Base-by-base conservation (phyloP, 2,888 invertebrate genomes). In the Orchesella flavescens region DNA sequence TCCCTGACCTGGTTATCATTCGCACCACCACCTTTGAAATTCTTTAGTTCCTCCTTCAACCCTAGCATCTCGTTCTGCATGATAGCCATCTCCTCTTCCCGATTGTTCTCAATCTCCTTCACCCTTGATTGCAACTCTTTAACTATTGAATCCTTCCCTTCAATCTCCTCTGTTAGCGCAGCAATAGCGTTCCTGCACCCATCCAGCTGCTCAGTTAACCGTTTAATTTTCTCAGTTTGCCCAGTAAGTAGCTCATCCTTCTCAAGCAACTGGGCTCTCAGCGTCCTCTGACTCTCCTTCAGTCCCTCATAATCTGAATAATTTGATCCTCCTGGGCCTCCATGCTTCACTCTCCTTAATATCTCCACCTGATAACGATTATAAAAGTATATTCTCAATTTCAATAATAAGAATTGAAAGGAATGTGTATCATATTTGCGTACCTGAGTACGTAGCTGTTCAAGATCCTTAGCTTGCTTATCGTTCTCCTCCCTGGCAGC, bases 291-390 rank as follows among this genome's bases (percentile, higher is more conserved):
- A 15, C 21, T 23, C 73, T 73, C 73, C 63, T 80, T 80, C 23
- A 80, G 19, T 23, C 73, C 80, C 17, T 80, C 73, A 57, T 80
- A 80, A 15, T 73, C 80, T n/a, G 73, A 73, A 23, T 80, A 79
- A 23, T 34, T 69, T 9, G 44, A 23, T 9, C 68, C 34, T 12
- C 71, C 34, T 0, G 61, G 53, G 3, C 65, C 71, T 9, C 63
- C 43, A 0, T n/a, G 23, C 44, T 79, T 79, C 2, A 72, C 53
- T 23, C 43, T 44, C 57, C 24, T 80, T 12, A 73, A 43, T 15
- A 79, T 44, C 23, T 72, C 74, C 13, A 77, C 49, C 34, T 79
- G 75, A n/a, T n/a, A n/a, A n/a, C n/a, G n/a, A n/a, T n/a, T n/a
- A n/a, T n/a, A n/a, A n/a, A n/a, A n/a, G n/a, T n/a, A n/a, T n/a